These are phyloP conservation scores for Schizotus pectinicornis DNA, from an alignment of 2,888 invertebrate genomes.

Conservation along the genomic window DNA sequence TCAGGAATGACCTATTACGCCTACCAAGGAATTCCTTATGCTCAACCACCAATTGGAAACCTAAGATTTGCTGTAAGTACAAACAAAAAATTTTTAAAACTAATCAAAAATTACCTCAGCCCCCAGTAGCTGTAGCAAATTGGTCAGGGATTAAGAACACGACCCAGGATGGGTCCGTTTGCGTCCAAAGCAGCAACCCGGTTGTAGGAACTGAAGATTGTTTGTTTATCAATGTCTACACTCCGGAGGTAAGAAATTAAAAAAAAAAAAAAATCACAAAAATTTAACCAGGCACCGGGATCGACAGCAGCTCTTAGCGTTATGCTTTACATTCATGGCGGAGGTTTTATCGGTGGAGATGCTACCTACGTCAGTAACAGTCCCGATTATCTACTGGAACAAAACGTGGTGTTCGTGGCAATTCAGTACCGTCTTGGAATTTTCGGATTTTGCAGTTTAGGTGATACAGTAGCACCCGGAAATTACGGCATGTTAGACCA, in stretches of 20 bases:
- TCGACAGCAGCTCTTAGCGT: no score
- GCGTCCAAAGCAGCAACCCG: no score
- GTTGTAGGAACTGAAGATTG: constrained; percentile 71
- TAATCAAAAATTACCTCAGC: no score
- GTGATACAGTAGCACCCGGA: constrained; percentile 70
- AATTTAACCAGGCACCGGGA: constrained; percentile 45
- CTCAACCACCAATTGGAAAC: constrained; percentile 32
- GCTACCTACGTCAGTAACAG: constrained; percentile 58
- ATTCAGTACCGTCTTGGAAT: constrained; percentile 77
- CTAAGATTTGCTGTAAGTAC: constrained; percentile 23
- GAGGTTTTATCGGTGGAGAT: constrained; percentile 73
- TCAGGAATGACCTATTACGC: constrained; percentile 4
- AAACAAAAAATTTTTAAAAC: no score
- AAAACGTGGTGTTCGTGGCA: constrained; percentile 70
- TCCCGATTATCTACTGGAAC: constrained; percentile 67
- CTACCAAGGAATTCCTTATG: constrained; percentile 38
- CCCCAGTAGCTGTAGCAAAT: no score
- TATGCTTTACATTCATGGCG: constrained; percentile 66
- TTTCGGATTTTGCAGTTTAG: constrained; percentile 76
- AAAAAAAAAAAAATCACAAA: no score
- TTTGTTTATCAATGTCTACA: constrained; percentile 68
- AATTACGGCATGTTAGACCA: constrained; percentile 80
- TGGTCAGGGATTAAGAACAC: no score
- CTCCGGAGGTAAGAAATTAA: constrained; percentile 53
- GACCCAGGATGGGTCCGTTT: no score